Conservation (phyloP, 2,113 vertebrate genomes). For the Mesitornis unicolor region DNA sequence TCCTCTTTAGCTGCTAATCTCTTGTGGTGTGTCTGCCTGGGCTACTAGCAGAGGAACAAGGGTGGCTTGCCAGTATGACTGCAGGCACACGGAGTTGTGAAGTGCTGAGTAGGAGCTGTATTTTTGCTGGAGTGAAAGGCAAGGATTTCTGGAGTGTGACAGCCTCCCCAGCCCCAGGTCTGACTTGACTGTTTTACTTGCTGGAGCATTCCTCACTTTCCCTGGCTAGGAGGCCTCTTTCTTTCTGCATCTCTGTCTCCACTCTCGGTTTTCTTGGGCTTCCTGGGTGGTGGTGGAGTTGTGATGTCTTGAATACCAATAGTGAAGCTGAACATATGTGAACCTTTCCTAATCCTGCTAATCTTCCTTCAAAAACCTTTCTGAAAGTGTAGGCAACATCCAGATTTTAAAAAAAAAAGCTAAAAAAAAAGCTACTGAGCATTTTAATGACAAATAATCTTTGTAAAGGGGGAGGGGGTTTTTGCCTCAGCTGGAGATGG, state of each 20-base stretch:
- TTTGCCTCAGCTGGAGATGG: constrained; percentile 71
- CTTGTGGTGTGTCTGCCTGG: rapidly evolving
- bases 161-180: not conserved
- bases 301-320: constrained; percentile 90
- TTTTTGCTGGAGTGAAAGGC: not conserved
- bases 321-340: constrained; percentile 96
- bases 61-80: not conserved
- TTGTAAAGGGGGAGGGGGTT: constrained; percentile 48
- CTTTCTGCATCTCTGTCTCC: not conserved
- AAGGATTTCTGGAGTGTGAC: not conserved
- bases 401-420: constrained; percentile 69
- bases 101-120: not conserved
- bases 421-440: constrained; percentile 26
- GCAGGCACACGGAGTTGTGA: rapidly evolving
- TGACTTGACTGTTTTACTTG: not conserved
- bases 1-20: not conserved
- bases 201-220: not conserved
- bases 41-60: not conserved
- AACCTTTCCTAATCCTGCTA: constrained; percentile 97
- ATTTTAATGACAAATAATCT: constrained; percentile 83
- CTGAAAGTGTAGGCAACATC: constrained; percentile 86
- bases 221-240: not conserved
- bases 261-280: constrained; percentile 49
- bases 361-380: constrained; percentile 91
- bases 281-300: constrained; percentile 85